phyloP scores from a whole-genome alignment of 2,888 invertebrate genomes.

The Aphidius colemani region DNA sequence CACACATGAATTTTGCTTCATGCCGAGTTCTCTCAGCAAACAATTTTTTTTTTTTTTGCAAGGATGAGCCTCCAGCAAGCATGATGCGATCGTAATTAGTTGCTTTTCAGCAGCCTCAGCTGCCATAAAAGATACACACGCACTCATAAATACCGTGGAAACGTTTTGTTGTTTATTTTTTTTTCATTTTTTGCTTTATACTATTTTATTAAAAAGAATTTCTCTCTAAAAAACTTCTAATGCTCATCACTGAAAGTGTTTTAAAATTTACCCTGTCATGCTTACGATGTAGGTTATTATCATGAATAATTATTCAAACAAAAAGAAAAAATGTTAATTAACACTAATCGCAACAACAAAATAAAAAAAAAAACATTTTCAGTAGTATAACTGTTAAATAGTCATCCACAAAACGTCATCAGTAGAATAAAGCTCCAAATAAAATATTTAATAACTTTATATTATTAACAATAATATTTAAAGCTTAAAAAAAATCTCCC shows the following conservation, averaged over 20 bases:
- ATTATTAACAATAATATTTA: no score
- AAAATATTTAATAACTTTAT: no score
- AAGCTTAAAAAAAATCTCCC: no score
- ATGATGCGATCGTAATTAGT: constrained; percentile 45
- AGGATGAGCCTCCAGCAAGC: constrained; percentile 31
- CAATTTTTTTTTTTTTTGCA: constrained; percentile 29
- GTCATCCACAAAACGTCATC: no score
- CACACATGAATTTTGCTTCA: not conserved
- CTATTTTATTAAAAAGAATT: not conserved
- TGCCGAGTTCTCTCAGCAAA: not conserved
- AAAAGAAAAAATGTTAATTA: no score
- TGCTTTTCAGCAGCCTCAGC: constrained; percentile 39
- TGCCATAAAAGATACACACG: constrained; percentile 41
- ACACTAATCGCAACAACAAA: no score
- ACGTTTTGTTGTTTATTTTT: constrained; percentile 9
- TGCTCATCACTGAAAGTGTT: constrained; percentile 10
- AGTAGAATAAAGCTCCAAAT: no score
- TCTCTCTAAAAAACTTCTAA: not conserved
- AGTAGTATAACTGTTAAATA: no score
- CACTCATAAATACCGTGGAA: constrained; percentile 33
- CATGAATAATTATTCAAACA: not conserved
- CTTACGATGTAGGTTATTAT: constrained; percentile 18
- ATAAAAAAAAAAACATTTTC: not conserved
- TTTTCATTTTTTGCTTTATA: not conserved
- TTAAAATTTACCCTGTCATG: constrained; percentile 8